A percentile compares a stretch with the other conserved stretches of the same genome.
phyloP scores from a whole-genome alignment of 2,888 invertebrate species.

The Aphodius sticticus region DNA sequence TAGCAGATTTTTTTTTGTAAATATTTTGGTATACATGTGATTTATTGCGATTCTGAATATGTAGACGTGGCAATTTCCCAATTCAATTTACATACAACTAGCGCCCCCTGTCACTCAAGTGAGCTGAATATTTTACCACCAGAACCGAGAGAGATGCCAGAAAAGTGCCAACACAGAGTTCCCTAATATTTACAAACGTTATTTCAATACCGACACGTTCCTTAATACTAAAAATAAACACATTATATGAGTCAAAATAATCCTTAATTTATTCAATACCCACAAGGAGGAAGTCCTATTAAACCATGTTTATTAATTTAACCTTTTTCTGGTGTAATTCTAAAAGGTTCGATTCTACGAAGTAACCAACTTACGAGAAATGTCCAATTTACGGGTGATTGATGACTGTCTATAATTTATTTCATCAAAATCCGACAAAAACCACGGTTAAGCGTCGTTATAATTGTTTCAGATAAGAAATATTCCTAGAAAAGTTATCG shows the following conservation, averaged over 20 bases:
- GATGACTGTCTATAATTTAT: conserved; percentile 4
- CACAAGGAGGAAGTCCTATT: background rate
- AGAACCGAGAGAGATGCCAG: background rate
- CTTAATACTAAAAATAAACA: background rate
- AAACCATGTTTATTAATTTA: background rate
- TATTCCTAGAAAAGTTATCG: conserved; percentile 8
- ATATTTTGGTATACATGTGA: no score
- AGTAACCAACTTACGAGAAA: background rate
- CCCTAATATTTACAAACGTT: background rate
- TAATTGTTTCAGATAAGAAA: conserved; percentile 14
- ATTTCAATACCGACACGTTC: background rate
- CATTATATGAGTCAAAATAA: background rate
- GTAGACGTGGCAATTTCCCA: conserved; percentile 55
- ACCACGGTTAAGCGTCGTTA: background rate
- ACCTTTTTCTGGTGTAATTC: background rate
- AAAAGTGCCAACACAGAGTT: background rate
- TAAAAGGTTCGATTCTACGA: background rate
- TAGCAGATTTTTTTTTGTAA: no score
- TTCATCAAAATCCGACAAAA: background rate
- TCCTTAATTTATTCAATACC: background rate
- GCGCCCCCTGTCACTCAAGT: conserved; percentile 54
- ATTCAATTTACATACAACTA: conserved; percentile 58
- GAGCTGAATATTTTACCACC: conserved; percentile 38
- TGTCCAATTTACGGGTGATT: background rate
- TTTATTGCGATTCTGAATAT: no score